Conservation (phyloP, 2,113 vertebrate genomes). For the Chaetodon auriga region DNA sequence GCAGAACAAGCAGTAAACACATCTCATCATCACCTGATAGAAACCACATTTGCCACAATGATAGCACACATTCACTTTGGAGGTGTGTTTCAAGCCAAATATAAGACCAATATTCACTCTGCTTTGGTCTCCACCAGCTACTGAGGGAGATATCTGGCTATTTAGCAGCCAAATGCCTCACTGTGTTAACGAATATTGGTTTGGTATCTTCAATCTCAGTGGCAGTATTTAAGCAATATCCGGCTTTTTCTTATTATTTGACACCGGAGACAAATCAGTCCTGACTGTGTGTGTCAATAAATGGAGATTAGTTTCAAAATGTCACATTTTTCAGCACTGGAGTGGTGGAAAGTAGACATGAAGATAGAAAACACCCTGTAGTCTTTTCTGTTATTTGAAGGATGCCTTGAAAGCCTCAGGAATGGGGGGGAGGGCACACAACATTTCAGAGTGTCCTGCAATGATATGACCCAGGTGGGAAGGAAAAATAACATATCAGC, state of each 20-base stretch:
- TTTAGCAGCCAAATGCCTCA: no score
- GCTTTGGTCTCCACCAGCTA: slow-evolving; percentile 7
- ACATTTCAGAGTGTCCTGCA: slow-evolving; percentile 44
- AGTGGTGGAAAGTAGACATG: not conserved
- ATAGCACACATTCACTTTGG: slow-evolving; percentile 1
- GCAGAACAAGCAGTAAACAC: not conserved
- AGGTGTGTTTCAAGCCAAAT: slow-evolving; percentile 11
- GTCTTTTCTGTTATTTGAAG: slow-evolving; percentile 37
- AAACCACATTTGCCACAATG: not conserved
- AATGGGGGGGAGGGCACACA: not conserved
- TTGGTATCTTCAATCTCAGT: no score
- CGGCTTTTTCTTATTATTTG: not conserved
- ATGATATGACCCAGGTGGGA: slow-evolving; percentile 70
- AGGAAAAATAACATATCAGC: slow-evolving; percentile 61
- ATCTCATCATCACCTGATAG: not conserved
- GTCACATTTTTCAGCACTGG: not conserved
- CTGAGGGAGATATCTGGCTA: not conserved
- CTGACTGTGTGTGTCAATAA: not conserved
- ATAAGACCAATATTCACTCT: not conserved
- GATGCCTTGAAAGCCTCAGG: slow-evolving; percentile 29
- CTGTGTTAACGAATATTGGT: no score
- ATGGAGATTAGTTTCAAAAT: slow-evolving; percentile 24
- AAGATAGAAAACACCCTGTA: slow-evolving; percentile 15
- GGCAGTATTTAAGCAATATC: no score
- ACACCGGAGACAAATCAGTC: not conserved